Evolutionary conservation across 2,797 vertebrate species (phyloP), one percentile per base, ranked within the genome.

Genomic region (Emys orbicularis): DNA sequence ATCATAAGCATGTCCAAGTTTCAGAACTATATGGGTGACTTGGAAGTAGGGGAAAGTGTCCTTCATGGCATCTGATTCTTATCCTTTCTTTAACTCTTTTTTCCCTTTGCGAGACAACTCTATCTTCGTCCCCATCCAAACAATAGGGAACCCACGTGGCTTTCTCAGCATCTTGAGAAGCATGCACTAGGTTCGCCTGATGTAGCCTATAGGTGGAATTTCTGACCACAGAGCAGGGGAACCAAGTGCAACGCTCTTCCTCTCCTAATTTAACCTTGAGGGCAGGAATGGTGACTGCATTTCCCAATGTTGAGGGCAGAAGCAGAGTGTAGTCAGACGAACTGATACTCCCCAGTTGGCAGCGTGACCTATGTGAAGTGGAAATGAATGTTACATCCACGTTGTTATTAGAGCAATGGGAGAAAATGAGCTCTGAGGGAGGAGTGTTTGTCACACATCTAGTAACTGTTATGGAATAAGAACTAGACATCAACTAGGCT

Each of bases 401-500:
- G 27, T 5, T 0, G 54, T 12, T 93, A 59, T 87, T 81, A 83
- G 90, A 79, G 84, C 34, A 59, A 27, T 21, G 25, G 80, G 41
- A 8, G 25, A 44, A 41, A 74, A 44, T 44, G 37, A 74, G 68
- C 8, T 44, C 37, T 72, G 37, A 44, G 23, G 68, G 23, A 12
- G 19, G 11, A 74, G 21, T 68, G 8, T 44, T 25, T 44, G 21
- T 41, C 68, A 37, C 9, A n/a, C 0, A 3, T 53, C 81, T 83
- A 57, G 31, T 81, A 54, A 83, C 21, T 72, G 91, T 89, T 90
- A 83, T 86, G 53, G 52, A 93, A 29, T 54, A 88, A 56, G 56
- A 80, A 19, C 80, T 65, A 94, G 29, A 57, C 74, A 27, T 85
- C 61, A 37, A 0, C 72, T 18, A 57, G 79, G 53, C 12, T 83